Evolutionary conservation across 2,113 vertebrate genomes (phyloP).

Genomic region (Callorhinus ursinus): DNA sequence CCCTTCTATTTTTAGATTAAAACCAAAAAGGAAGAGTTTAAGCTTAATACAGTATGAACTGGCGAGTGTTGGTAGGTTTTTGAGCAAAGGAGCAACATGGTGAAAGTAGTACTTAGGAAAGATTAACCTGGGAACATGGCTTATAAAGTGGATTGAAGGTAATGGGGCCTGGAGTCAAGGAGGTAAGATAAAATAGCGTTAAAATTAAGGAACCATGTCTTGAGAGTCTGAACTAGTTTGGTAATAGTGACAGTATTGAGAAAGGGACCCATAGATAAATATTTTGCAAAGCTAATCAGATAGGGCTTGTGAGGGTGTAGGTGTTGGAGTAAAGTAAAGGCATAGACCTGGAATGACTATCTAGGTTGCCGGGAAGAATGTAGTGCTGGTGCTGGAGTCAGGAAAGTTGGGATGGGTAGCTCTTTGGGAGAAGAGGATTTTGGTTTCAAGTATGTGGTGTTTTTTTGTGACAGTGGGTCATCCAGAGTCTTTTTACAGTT

Average conservation of each 20-base stretch:
- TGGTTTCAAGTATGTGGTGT: neutral
- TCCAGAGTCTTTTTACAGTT: neutral
- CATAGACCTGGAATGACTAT: neutral
- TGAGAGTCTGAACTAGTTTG: neutral
- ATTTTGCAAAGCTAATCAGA: neutral
- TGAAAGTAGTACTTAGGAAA: neutral
- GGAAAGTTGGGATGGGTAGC: neutral
- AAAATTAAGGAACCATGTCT: neutral
- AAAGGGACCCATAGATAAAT: neutral
- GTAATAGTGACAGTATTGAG: neutral
- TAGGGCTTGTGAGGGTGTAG: neutral
- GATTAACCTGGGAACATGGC: neutral
- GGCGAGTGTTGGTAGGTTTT: neutral
- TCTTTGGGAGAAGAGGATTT: neutral
- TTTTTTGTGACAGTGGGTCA: neutral
- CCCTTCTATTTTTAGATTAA: slow-evolving; percentile 23
- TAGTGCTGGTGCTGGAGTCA: neutral
- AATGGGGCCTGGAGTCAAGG: neutral
- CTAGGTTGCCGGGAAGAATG: neutral
- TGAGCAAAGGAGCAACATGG: neutral
- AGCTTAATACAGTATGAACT: neutral
- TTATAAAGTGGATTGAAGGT: neutral
- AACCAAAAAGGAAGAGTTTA: neutral
- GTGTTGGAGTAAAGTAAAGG: neutral
- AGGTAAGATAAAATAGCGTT: neutral